These are phyloP conservation scores for Chrysopilus asiliformis DNA, from an alignment of 2,888 invertebrate genomes.

Conservation along the genomic window DNA sequence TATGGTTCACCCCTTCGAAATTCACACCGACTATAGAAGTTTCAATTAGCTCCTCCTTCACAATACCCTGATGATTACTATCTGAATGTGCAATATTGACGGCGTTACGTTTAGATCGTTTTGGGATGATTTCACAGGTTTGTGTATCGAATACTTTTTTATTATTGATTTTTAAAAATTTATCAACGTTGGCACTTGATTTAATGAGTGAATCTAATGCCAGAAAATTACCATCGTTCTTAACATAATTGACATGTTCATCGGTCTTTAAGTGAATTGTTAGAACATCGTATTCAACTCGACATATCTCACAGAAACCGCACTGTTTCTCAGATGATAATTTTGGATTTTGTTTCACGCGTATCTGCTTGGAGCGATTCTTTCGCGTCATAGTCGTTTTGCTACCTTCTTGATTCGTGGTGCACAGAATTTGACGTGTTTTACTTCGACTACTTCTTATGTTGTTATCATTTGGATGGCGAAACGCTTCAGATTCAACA, in stretches of 20 bases:
- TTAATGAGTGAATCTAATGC: conserved; percentile 58
- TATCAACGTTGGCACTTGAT: conserved; percentile 51
- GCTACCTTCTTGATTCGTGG: conserved; percentile 5
- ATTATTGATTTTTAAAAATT: conserved; percentile 47
- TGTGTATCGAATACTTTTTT: conserved; percentile 3
- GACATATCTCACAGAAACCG: conserved; percentile 73
- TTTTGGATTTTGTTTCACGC: conserved; percentile 8
- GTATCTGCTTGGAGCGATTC: conserved; percentile 22
- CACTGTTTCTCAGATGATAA: conserved; percentile 35
- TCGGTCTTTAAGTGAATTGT: conserved; percentile 59
- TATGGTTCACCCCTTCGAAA: not conserved
- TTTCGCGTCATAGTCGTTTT: conserved; percentile 30
- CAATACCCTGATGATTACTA: too few species aligned
- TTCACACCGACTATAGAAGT: not conserved
- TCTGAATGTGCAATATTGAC: too few species aligned
- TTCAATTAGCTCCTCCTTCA: not conserved
- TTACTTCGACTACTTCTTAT: not conserved
- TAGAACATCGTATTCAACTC: conserved; percentile 55
- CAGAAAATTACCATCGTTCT: conserved; percentile 60
- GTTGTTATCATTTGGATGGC: conserved; percentile 6
- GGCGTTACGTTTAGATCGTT: conserved; percentile 3
- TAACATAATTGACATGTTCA: conserved; percentile 58
- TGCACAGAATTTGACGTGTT: not conserved
- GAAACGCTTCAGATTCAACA: conserved; percentile 13
- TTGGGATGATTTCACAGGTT: conserved; percentile 6